Evolutionary conservation across 2,797 vertebrate genomes (phyloP), one percentile per base, ranked within the genome.

Genomic region (Rhinichthys osculus): DNA sequence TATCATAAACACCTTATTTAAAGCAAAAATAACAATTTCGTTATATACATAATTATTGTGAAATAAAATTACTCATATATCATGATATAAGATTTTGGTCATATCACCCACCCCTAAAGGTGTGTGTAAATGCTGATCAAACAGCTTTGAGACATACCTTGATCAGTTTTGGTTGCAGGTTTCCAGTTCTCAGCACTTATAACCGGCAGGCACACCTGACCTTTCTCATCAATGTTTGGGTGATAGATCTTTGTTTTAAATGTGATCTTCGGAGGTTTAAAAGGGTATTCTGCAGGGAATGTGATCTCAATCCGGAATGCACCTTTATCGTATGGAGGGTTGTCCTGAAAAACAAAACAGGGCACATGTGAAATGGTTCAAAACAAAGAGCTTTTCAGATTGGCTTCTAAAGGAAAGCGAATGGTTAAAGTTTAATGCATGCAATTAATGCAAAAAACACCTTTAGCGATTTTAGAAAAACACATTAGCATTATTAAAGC

Each of bases 181-280:
- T 99, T 99, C 98, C 98, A 99, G 97, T 99, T 99, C 93, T 99
- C 98, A 88, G 97, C 96, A 86, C 97, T 99, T 95, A 99, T 99
- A 92, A 99, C 97, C 0, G 97, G 96, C 95, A 99, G 96, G 90
- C 98, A 99, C 73, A 99, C 97, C 93, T 99, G 98, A 44, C 98
- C 98, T 91, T 99, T 99, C 95, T 99, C 98, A 85, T 99, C 98
- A 2, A 99, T 97, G 94, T 99, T 99, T 77, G 98, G 98, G 89
- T 99, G 98, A 93, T 99, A 99, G 95, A 99, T 99, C 93, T 99
- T 99, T 83, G 98, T 99, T 96, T 98, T 99, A 95, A 99, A 99
- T 5, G 96, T 98, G 94, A 99, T 97, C 95, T 98, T 99, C 44
- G 98, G 98, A 73, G 98, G 98, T 92, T 99, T 99, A 94, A 99